These are phyloP conservation scores for Rhizoglyphus robini DNA, from an alignment of 1,140 invertebrate species.

Conservation along the genomic window DNA sequence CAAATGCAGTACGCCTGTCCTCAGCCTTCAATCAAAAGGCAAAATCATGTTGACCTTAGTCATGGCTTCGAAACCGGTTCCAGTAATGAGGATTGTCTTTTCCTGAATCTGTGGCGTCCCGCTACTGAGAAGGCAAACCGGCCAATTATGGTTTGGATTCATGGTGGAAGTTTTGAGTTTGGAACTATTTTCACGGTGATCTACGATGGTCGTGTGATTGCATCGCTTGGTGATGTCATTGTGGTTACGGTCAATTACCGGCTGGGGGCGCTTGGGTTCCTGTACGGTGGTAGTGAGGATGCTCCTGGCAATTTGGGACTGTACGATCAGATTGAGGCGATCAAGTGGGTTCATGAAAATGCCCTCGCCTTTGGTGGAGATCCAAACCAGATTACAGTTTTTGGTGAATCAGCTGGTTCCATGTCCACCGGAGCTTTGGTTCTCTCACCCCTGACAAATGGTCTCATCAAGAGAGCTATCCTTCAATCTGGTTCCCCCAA, in stretches of 20 bases:
- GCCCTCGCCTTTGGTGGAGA: too few relatives aligned
- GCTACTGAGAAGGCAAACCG: neutral
- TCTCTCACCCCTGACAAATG: too few relatives aligned
- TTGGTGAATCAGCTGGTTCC: too few relatives aligned
- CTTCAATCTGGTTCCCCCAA: too few relatives aligned
- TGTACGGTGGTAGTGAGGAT: slow-evolving; percentile 50
- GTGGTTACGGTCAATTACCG: too few relatives aligned
- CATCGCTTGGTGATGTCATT: slow-evolving; percentile 54
- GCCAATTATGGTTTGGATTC: slow-evolving; percentile 40
- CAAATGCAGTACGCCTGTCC: neutral
- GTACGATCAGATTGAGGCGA: slow-evolving; percentile 80
- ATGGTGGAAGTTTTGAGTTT: slow-evolving; percentile 43
- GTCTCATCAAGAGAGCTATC: too few relatives aligned
- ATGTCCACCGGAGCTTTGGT: too few relatives aligned
- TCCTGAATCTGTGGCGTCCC: slow-evolving; percentile 19
- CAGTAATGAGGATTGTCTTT: slow-evolving; percentile 21
- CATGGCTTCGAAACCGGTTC: neutral
- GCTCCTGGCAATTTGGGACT: slow-evolving; percentile 80
- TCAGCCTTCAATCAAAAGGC: neutral
- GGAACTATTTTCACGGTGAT: slow-evolving; percentile 25
- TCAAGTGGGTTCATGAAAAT: too few relatives aligned
- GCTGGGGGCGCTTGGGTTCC: too few relatives aligned
- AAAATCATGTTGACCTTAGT: neutral
- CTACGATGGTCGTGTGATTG: slow-evolving; percentile 58
- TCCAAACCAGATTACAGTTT: too few relatives aligned